A percentile compares a stretch with the other conserved stretches of the same genome.
Conservation (phyloP, 2,797 vertebrate species). For the Vespertilio murinus region DNA sequence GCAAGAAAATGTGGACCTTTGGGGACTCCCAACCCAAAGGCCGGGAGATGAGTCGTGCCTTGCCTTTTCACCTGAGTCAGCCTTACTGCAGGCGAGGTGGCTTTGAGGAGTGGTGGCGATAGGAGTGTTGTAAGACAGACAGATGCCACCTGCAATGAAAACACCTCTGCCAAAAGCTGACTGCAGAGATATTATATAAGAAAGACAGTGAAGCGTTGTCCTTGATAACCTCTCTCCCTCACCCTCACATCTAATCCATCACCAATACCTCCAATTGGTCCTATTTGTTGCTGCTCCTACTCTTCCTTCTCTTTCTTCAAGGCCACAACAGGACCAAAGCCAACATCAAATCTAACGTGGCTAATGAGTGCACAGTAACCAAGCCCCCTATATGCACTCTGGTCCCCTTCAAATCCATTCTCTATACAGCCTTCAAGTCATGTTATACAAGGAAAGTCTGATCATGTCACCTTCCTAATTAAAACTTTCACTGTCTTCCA, state of each 20-base stretch:
- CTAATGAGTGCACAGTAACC: background rate
- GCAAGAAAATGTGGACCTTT: background rate
- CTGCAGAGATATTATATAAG: background rate
- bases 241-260: background rate
- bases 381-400: accelerated
- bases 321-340: background rate
- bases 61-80: background rate
- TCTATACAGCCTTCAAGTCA: background rate
- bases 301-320: background rate
- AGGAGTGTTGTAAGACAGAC: background rate
- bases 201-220: background rate
- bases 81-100: background rate
- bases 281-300: too few relatives aligned
- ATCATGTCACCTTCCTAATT: background rate
- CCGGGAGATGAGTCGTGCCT: background rate
- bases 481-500: background rate
- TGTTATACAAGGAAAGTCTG: background rate
- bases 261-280: background rate
- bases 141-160: background rate
- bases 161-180: background rate
- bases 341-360: background rate
- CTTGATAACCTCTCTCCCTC: background rate
- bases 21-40: background rate
- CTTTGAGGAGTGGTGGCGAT: background rate
- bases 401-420: background rate